phyloP scores from a whole-genome alignment of 2,888 invertebrate genomes.

The Thereva unica region DNA sequence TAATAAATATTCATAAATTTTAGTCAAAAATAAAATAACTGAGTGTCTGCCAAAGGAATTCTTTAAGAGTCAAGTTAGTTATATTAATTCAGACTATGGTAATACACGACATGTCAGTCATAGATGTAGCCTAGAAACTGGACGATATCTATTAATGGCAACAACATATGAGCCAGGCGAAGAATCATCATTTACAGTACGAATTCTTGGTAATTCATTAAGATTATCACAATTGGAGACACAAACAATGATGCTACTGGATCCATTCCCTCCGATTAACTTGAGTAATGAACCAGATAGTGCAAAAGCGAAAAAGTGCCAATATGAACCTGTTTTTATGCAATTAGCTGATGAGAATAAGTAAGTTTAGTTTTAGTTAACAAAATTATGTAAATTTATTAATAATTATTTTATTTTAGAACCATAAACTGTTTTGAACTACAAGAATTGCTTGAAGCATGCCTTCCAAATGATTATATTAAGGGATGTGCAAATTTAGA shows the following conservation, averaged over 20 bases:
- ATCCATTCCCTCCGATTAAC: slow-evolving; percentile 54
- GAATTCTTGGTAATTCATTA: slow-evolving; percentile 77
- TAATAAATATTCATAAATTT: slow-evolving; percentile 10
- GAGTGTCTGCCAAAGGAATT: slow-evolving; percentile 80
- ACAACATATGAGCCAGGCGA: slow-evolving; percentile 91
- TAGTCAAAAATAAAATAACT: slow-evolving; percentile 62
- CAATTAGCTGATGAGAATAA: slow-evolving; percentile 87
- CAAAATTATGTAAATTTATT: not conserved
- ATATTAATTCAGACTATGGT: slow-evolving; percentile 88
- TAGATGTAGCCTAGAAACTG: slow-evolving; percentile 77
- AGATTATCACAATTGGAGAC: slow-evolving; percentile 75
- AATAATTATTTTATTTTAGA: slow-evolving; percentile 51
- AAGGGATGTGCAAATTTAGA: slow-evolving; percentile 92
- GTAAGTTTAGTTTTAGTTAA: slow-evolving; percentile 37
- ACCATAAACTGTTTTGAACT: slow-evolving; percentile 90
- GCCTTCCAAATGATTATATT: slow-evolving; percentile 91
- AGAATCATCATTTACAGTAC: slow-evolving; percentile 84
- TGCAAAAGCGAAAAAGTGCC: slow-evolving; percentile 59
- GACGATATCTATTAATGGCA: slow-evolving; percentile 82
- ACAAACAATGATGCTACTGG: slow-evolving; percentile 56
- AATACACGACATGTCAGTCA: slow-evolving; percentile 87
- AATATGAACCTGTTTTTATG: slow-evolving; percentile 88
- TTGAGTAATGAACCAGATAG: slow-evolving; percentile 61
- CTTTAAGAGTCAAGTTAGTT: slow-evolving; percentile 83
- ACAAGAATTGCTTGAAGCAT: slow-evolving; percentile 86